Conservation (phyloP, 1,140 invertebrate genomes). For the Drosophila parvula region DNA sequence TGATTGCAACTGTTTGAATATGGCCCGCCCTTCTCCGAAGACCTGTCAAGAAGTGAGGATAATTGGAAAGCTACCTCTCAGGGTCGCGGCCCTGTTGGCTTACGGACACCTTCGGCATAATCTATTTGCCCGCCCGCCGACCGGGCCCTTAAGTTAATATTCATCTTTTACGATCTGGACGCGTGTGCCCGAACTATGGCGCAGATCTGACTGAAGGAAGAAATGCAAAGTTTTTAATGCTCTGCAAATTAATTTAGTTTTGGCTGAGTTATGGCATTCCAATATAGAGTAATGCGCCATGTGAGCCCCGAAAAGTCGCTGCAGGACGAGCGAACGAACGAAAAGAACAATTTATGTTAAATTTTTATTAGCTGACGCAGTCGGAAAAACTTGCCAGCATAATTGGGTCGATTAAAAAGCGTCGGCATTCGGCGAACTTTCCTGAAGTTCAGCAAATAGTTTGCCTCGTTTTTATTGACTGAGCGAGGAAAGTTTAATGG, state of each 20-base stretch:
- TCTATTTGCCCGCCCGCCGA: constrained; percentile 51
- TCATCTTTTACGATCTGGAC: constrained; percentile 48
- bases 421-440: constrained; percentile 61
- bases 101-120: constrained; percentile 54
- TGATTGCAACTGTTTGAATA: constrained; percentile 74
- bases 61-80: constrained; percentile 40
- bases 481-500: constrained; percentile 60
- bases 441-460: constrained; percentile 67
- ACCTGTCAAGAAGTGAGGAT: constrained; percentile 32
- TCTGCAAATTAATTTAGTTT: constrained; percentile 73
- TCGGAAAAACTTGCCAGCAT: constrained; percentile 62
- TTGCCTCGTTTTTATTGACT: constrained; percentile 71
- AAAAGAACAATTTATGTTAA: constrained; percentile 58
- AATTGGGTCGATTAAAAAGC: constrained; percentile 78
- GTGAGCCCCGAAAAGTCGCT: constrained; percentile 48
- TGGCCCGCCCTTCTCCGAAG: constrained; percentile 6
- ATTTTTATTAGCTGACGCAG: constrained; percentile 61
- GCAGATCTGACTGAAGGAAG: constrained; percentile 33
- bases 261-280: constrained; percentile 75
- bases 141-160: constrained; percentile 48
- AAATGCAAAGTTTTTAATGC: constrained; percentile 63
- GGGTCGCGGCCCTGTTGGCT: constrained; percentile 16
- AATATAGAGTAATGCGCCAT: constrained; percentile 52
- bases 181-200: constrained; percentile 27
- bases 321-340: not conserved